These are phyloP conservation scores for Eupeodes corollae DNA, from an alignment of 1,140 invertebrate species.

Conservation along the genomic window DNA sequence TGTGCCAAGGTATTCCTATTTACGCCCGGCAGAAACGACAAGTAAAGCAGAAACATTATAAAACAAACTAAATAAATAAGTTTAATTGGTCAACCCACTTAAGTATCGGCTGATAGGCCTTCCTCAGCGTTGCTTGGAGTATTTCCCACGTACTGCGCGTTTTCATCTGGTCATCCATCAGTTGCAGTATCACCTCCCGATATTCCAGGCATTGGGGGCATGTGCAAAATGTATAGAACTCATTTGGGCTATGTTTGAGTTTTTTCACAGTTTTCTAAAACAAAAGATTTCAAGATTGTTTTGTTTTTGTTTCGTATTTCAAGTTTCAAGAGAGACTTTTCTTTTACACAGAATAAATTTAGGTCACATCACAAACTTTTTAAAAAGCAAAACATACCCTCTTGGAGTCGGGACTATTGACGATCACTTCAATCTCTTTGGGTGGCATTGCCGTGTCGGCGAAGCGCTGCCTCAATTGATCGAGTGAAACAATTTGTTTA, in stretches of 20 bases:
- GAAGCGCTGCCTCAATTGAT: no score
- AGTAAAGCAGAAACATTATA: not conserved
- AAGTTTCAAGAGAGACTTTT: not conserved
- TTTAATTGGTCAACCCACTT: conserved; percentile 17
- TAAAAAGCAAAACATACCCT: conserved; percentile 1
- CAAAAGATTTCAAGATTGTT: no score
- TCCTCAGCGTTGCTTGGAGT: conserved; percentile 30
- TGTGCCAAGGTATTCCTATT: conserved; percentile 31
- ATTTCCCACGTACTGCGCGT: conserved; percentile 34
- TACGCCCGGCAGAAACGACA: conserved; percentile 1
- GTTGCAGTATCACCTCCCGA: conserved; percentile 33
- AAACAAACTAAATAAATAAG: not conserved
- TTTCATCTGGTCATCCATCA: conserved; percentile 36
- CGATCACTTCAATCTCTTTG: no score
- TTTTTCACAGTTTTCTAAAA: no score
- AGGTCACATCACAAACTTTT: conserved; percentile 3
- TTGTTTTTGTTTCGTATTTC: no score
- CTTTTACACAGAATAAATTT: conserved; percentile 6
- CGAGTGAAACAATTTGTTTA: no score
- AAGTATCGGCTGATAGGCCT: conserved; percentile 32
- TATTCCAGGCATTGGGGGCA: conserved; percentile 36
- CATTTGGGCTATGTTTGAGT: conserved; percentile 25
- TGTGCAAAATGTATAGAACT: conserved; percentile 36
- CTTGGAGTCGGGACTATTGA: not conserved
- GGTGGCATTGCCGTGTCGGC: no score